These are phyloP conservation scores for Piscicola geometra DNA, from an alignment of 2,888 invertebrate species.

Conservation along the genomic window DNA sequence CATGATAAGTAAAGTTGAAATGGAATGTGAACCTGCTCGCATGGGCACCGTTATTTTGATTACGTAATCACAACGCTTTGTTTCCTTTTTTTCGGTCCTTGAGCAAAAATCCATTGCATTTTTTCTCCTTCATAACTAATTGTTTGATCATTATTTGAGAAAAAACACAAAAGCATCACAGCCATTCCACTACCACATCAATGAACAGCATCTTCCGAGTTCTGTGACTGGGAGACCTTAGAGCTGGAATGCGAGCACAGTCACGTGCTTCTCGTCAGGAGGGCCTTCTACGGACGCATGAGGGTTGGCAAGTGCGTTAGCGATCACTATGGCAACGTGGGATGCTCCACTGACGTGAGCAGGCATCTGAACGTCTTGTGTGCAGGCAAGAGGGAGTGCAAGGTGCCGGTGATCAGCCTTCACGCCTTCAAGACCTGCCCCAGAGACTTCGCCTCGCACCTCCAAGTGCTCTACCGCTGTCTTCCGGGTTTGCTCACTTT, in stretches of 20 bases:
- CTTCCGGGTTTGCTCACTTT: too few species aligned
- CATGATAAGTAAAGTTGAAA: too few species aligned
- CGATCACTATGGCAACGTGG: slow-evolving; percentile 36
- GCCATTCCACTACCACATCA: too few species aligned
- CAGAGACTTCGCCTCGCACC: slow-evolving; percentile 38
- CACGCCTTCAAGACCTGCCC: slow-evolving; percentile 40
- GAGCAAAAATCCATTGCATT: too few species aligned
- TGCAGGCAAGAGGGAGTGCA: slow-evolving; percentile 35
- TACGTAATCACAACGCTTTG: too few species aligned
- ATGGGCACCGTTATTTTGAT: too few species aligned
- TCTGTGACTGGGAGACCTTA: slow-evolving; percentile 35
- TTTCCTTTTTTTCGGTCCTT: too few species aligned
- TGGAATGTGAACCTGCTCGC: too few species aligned
- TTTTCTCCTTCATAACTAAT: too few species aligned
- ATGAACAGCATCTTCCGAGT: slow-evolving; percentile 14
- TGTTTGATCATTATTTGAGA: too few species aligned
- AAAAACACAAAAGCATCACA: too few species aligned
- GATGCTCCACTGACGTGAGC: slow-evolving; percentile 38
- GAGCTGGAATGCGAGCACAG: slow-evolving; percentile 3
- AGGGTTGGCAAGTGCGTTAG: slow-evolving; percentile 35
- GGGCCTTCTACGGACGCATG: slow-evolving; percentile 35
- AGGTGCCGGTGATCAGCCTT: slow-evolving; percentile 40
- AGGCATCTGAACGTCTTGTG: slow-evolving; percentile 32
- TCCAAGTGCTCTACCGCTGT: slow-evolving; percentile 38
- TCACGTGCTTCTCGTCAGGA: slow-evolving; percentile 24